Evolutionary conservation across 2,888 invertebrate genomes (phyloP).

Genomic region (Andrena bucephala): DNA sequence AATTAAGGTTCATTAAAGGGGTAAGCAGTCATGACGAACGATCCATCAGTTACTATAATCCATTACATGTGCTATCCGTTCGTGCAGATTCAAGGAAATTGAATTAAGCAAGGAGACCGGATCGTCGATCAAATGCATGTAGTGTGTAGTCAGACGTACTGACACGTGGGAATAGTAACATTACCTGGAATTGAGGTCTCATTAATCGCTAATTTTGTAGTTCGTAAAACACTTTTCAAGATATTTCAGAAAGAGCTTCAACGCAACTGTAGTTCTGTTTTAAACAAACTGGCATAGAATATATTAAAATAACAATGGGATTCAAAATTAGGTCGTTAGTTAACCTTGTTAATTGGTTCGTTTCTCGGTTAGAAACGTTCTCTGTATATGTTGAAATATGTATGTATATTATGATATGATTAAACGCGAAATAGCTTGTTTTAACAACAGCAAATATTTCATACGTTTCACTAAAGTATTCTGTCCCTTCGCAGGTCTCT

Average conservation of each 20-base stretch:
- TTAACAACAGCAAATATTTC: no score
- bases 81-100: conserved; percentile 58
- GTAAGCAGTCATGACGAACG: not conserved
- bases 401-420: no score
- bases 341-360: no score
- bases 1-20: not conserved
- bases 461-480: no score
- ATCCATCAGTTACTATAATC: conserved; percentile 32
- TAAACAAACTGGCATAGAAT: not conserved
- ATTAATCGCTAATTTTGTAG: conserved; percentile 52
- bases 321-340: no score
- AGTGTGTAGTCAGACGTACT: conserved; percentile 27
- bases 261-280: not conserved
- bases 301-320: no score
- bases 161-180: conserved; percentile 30
- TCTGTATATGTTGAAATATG: no score
- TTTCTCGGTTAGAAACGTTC: no score
- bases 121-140: conserved; percentile 44
- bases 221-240: no score
- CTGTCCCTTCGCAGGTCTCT: no score
- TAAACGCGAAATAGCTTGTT: no score
- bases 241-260: not conserved
- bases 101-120: conserved; percentile 59
- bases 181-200: conserved; percentile 43
- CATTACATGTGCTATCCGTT: conserved; percentile 48